Evolutionary conservation across 2,888 invertebrate genomes (phyloP).

Genomic region (Cheiracanthium punctorium): DNA sequence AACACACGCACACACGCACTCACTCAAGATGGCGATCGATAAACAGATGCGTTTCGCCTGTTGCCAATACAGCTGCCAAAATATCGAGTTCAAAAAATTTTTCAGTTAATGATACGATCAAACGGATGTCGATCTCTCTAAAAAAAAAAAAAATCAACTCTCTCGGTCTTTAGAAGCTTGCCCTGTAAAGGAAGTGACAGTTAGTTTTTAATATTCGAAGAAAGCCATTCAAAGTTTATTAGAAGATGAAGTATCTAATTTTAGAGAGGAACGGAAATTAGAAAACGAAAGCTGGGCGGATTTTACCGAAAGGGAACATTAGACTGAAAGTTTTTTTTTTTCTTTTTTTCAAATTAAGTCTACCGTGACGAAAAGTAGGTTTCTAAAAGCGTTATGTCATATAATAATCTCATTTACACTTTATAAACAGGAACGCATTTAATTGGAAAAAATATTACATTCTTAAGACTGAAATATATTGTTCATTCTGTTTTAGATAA

Average conservation of each 20-base stretch:
- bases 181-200: constrained; percentile 16
- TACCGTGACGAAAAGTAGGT: too few species aligned
- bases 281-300: too few species aligned
- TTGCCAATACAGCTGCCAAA: constrained; percentile 58
- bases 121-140: constrained; percentile 44
- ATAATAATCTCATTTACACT: too few species aligned
- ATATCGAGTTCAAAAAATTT: constrained; percentile 24
- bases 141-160: background rate
- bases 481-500: too few species aligned
- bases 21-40: constrained; percentile 47
- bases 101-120: constrained; percentile 34
- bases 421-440: too few species aligned
- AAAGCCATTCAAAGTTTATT: background rate
- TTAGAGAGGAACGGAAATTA: background rate
- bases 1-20: too few species aligned
- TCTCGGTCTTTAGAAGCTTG: background rate
- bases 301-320: too few species aligned
- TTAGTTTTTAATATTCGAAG: constrained; percentile 9
- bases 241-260: background rate
- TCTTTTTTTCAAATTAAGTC: too few species aligned
- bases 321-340: too few species aligned
- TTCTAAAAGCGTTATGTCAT: too few species aligned
- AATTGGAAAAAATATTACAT: too few species aligned
- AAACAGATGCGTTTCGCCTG: constrained; percentile 49
- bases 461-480: too few species aligned